phyloP scores from a whole-genome alignment of 2,797 vertebrate species.

The Argya squamiceps region DNA sequence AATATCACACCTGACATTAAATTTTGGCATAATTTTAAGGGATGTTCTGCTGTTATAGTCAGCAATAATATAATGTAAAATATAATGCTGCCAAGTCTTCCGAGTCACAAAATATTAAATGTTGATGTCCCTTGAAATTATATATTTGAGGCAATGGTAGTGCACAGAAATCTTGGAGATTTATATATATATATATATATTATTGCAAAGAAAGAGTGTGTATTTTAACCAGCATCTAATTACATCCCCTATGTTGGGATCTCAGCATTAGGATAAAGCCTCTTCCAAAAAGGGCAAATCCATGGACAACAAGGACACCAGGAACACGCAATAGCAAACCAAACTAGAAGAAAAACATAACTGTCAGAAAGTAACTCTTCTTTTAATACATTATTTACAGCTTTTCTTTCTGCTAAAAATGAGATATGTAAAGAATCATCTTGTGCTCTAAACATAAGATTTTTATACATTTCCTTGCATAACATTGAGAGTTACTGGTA shows the following conservation, averaged over 20 bases:
- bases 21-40: background rate
- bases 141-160: background rate
- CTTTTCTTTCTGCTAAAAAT: background rate
- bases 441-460: background rate
- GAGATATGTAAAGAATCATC: background rate
- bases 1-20: background rate
- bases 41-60: background rate
- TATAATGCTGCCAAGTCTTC: background rate
- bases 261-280: background rate
- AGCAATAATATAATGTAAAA: background rate
- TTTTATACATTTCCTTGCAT: background rate
- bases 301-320: background rate
- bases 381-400: background rate
- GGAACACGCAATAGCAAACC: background rate
- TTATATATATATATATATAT: background rate
- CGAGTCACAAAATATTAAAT: background rate
- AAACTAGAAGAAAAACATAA: background rate
- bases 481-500: background rate
- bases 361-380: background rate
- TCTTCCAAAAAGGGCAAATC: background rate
- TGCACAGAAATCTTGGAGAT: background rate
- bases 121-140: background rate
- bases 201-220: background rate
- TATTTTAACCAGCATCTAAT: background rate
- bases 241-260: background rate